Conservation (phyloP, 2,888 invertebrate species). For the Zaprionus lineosus region DNA sequence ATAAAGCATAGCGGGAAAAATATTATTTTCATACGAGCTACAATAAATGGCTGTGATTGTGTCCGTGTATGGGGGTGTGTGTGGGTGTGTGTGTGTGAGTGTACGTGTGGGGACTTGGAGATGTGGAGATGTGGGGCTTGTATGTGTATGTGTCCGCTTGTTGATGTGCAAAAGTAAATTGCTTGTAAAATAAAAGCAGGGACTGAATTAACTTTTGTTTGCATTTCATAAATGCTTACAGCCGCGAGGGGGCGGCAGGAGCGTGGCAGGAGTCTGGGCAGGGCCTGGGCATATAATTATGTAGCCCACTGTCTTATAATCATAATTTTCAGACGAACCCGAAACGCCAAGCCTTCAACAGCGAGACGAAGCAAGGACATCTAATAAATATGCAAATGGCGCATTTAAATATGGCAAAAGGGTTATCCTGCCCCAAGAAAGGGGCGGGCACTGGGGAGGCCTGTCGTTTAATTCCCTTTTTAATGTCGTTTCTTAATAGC, state of each 20-base stretch:
- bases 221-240: constrained; percentile 63
- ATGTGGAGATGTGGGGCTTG: no score
- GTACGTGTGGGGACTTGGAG: no score
- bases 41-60: constrained; percentile 27
- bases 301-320: constrained; percentile 77
- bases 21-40: constrained; percentile 41
- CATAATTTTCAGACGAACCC: constrained; percentile 51
- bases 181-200: constrained; percentile 78
- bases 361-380: constrained; percentile 38
- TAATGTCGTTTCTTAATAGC: constrained; percentile 77
- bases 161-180: constrained; percentile 63
- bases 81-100: constrained; percentile 1
- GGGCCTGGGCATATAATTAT: constrained; percentile 67
- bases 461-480: constrained; percentile 47
- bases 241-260: constrained; percentile 5
- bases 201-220: constrained; percentile 81
- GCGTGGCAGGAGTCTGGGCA: constrained; percentile 2
- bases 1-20: constrained; percentile 21
- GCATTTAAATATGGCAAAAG: constrained; percentile 62
- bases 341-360: constrained; percentile 24
- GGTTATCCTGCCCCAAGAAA: constrained; percentile 8
- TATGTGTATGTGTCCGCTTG: background rate
- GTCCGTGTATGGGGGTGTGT: constrained; percentile 1
- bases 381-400: constrained; percentile 78
- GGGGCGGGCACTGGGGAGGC: background rate